Percentiles rank a stretch among this genome's conserved stretches.
These are phyloP conservation scores for Nephotettix cincticeps DNA, from an alignment of 1,140 invertebrate species.

Conservation along the genomic window DNA sequence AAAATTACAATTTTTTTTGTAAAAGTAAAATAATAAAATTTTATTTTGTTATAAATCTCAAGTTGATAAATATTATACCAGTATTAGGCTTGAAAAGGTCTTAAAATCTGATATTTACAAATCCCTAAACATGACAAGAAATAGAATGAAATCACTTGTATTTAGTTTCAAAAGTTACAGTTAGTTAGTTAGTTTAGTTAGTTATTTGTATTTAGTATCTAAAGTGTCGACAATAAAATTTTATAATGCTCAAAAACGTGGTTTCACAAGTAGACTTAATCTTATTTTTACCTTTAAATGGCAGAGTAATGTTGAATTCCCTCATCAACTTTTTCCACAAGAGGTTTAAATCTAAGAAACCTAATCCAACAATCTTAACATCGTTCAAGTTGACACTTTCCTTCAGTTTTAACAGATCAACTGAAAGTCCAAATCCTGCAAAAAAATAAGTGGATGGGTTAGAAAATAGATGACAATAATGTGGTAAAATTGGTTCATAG, in stretches of 20 bases:
- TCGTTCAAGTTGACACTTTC: constrained; percentile 61
- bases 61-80: too few species aligned
- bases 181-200: neutral
- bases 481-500: too few species aligned
- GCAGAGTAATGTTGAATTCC: constrained; percentile 52
- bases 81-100: too few species aligned
- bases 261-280: too few species aligned
- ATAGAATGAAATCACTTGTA: neutral
- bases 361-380: constrained; percentile 53
- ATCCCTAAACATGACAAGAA: neutral
- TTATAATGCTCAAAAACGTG: too few species aligned
- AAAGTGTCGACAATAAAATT: neutral
- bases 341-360: constrained; percentile 54
- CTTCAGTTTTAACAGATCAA: constrained; percentile 57
- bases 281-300: constrained; percentile 47
- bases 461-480: too few species aligned
- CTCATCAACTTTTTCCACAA: constrained; percentile 56
- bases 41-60: too few species aligned
- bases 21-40: too few species aligned
- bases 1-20: too few species aligned
- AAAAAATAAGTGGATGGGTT: constrained; percentile 30
- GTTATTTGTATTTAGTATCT: neutral
- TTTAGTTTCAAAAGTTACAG: neutral
- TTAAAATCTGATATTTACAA: neutral
- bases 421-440: constrained; percentile 70